Percentiles rank a stretch among this genome's conserved stretches.
Evolutionary conservation across 92 coral and sea anemone genomes (phyloP).

Genomic region (Nematostella vectensis): DNA sequence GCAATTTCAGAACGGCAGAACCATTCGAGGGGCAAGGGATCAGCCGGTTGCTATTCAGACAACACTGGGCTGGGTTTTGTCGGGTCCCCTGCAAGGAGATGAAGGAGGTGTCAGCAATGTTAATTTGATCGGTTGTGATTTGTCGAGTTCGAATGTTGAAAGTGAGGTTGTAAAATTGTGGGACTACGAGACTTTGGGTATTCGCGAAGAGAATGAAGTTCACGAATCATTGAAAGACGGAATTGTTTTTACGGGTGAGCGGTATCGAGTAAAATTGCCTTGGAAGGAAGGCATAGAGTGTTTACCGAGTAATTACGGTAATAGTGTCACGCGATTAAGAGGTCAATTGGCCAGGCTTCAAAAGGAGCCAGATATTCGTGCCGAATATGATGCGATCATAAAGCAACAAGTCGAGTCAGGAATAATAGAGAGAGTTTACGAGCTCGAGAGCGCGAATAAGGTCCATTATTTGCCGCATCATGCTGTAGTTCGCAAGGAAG

Average conservation of each 20-base stretch:
- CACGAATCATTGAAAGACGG: slow-evolving; percentile 22
- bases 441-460: background rate
- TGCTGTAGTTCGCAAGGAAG: slow-evolving; percentile 9
- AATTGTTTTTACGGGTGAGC: slow-evolving; percentile 17
- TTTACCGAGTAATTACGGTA: slow-evolving; percentile 23
- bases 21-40: slow-evolving; percentile 27
- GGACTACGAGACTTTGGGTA: slow-evolving; percentile 38
- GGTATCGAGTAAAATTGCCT: slow-evolving; percentile 24
- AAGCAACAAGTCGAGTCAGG: slow-evolving; percentile 11
- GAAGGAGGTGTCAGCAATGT: background rate
- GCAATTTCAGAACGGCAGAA: slow-evolving; percentile 37
- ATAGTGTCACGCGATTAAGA: slow-evolving; percentile 19
- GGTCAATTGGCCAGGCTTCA: slow-evolving; percentile 18
- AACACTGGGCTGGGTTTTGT: slow-evolving; percentile 47
- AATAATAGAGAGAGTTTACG: slow-evolving; percentile 13
- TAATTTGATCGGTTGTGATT: background rate
- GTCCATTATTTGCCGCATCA: slow-evolving; percentile 26
- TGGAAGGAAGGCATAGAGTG: slow-evolving; percentile 25
- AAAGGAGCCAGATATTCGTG: slow-evolving; percentile 13
- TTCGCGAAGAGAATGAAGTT: slow-evolving; percentile 19
- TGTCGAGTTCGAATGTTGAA: background rate
- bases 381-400: slow-evolving; percentile 10
- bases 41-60: slow-evolving; percentile 47
- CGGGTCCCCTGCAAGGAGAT: slow-evolving; percentile 25
- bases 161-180: slow-evolving; percentile 6